Base-by-base conservation (phyloP, 92 coral and sea anemone genomes). In the Phenganax subtilis region DNA sequence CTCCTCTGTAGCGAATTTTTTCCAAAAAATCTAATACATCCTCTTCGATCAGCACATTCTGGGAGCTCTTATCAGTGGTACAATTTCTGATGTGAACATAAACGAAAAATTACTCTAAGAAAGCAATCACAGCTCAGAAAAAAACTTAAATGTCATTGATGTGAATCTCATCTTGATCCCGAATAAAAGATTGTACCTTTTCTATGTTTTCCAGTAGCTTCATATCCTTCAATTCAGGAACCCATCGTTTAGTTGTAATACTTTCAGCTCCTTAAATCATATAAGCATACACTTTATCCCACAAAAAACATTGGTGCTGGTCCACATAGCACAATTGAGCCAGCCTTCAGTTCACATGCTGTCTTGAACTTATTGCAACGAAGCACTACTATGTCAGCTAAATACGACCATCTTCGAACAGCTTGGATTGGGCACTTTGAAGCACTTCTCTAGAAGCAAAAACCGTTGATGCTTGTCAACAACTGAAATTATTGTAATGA, bases 221-320 rank as follows among this genome's bases (percentile, higher is more conserved):
- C 25, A 71, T 82, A 83, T 88, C 84, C 68, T 57, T 66, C 55
- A 86, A 71, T 76, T 72, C 57, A 54, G 89, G 76, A 16, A 80
- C 53, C 91, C 89, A 88, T 51, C 60, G 75, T 3, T 80, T 82
- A 77, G 81, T 78, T 47, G 83, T 54, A 11, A 88, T 75, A 80
- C 87, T 83, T 53, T 76, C 77, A 64, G 86, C 65, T 10, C 91
- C 91, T 77, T 86, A 85, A 71, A 88, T 89, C 81, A 88, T 69
- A 54, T 83, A 88, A 44, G 80, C 80, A 84, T 86, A 86, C 27
- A 84, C 91, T 53, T 70, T 84, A 7, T 86, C 81, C 10, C 88
- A 87, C 7, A 90, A 78, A 75, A 86, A 89, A 81, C 88, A 80
- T 55, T 86, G 88, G 92, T 51, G 80, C 80, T 15, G 80, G 80